A percentile compares a stretch with the other conserved stretches of the same genome.
phyloP scores from a whole-genome alignment of 2,888 invertebrate species.

The Philonicus albiceps region DNA sequence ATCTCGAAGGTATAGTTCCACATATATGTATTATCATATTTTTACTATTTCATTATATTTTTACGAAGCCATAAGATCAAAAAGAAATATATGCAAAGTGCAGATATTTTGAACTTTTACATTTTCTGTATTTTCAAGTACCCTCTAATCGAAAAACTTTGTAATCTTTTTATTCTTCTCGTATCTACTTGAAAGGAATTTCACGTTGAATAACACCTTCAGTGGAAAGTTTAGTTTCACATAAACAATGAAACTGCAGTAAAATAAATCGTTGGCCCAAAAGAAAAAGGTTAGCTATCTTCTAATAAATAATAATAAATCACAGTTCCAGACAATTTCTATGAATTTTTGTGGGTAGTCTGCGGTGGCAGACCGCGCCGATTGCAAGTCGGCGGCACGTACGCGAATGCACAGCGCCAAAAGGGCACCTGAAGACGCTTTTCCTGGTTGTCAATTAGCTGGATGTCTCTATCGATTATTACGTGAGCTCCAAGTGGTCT shows the following conservation, averaged over 20 bases:
- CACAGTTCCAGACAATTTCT: not conserved
- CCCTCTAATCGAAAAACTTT: not conserved
- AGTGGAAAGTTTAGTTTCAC: not conserved
- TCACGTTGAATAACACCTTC: not conserved
- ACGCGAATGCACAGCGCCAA: not conserved
- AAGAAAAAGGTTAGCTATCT: not conserved
- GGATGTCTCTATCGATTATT: not conserved
- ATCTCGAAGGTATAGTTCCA: too few relatives aligned
- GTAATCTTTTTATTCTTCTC: not conserved
- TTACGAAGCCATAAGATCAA: not conserved
- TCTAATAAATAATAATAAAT: not conserved
- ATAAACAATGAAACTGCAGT: not conserved
- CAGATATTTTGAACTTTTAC: not conserved
- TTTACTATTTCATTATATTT: not conserved
- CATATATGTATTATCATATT: not conserved
- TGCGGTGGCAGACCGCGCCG: not conserved
- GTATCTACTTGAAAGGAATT: not conserved
- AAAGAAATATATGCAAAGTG: not conserved
- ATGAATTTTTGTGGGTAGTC: not conserved
- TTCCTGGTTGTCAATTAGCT: not conserved
- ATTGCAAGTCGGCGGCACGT: not conserved
- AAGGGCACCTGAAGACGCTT: not conserved
- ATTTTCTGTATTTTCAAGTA: not conserved
- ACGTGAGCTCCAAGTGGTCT: not conserved
- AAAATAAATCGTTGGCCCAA: not conserved